Evolutionary conservation across 2,888 invertebrate species (phyloP).

Genomic region (Heliothis peltigera): DNA sequence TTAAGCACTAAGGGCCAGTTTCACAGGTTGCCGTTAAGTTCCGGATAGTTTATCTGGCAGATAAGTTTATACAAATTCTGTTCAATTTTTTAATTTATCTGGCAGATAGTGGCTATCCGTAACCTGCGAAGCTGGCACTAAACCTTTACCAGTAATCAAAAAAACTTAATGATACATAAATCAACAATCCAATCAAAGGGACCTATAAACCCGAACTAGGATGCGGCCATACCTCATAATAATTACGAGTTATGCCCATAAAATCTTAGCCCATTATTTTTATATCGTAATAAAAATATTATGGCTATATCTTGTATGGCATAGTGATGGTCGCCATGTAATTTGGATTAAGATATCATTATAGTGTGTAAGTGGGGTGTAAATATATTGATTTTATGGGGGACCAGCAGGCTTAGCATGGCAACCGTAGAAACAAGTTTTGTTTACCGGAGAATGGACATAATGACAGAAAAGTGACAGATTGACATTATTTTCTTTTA

Average conservation of each 20-base stretch:
- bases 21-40: too few species aligned
- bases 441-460: too few species aligned
- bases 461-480: too few species aligned
- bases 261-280: conserved; percentile 76
- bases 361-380: conserved; percentile 31
- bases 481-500: too few species aligned
- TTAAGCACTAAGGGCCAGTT: too few species aligned
- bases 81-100: too few species aligned
- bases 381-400: conserved; percentile 54
- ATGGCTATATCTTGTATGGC: conserved; percentile 57
- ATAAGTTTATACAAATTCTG: too few species aligned
- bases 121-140: too few species aligned
- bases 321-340: conserved; percentile 71
- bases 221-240: conserved; percentile 70
- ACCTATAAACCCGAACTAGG: conserved; percentile 57
- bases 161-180: conserved; percentile 55
- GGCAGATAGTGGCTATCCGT: too few species aligned
- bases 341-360: conserved; percentile 64
- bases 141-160: conserved; percentile 7
- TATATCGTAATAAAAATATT: conserved; percentile 74
- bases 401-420: too few species aligned
- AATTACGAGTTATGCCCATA: conserved; percentile 76
- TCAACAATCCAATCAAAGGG: conserved; percentile 66
- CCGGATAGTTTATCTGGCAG: too few species aligned
- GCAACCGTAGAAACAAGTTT: too few species aligned